These are phyloP conservation scores for Belonocnema kinseyi DNA, from an alignment of 1,140 invertebrate species.

Conservation along the genomic window DNA sequence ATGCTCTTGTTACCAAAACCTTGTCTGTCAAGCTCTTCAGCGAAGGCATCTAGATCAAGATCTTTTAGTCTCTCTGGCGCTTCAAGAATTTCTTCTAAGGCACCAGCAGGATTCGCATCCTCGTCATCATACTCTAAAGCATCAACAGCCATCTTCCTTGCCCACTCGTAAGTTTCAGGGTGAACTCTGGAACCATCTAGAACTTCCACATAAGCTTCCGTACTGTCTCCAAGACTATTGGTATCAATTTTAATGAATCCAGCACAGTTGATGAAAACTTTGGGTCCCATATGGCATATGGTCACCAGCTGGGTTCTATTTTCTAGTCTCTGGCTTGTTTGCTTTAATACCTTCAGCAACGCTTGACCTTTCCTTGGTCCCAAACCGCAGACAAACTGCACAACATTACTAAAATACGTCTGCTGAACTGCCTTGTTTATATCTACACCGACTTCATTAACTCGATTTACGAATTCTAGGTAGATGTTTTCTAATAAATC, in stretches of 20 bases:
- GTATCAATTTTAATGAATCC: conserved; percentile 99
- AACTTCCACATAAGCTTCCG: conserved; percentile 96
- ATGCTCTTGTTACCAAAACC: conserved; percentile 98
- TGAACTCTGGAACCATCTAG: conserved; percentile 98
- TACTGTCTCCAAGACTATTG: conserved; percentile 93
- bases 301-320: conserved; percentile 97
- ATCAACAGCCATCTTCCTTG: conserved; percentile 99
- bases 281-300: conserved; percentile 96
- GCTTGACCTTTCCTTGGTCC: conserved; percentile 96
- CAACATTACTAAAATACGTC: conserved; percentile 88
- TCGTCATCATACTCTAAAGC: conserved; percentile 98
- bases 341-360: conserved; percentile 93
- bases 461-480: conserved; percentile 93
- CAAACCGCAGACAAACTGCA: conserved; percentile 98
- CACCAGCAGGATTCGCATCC: conserved; percentile 95
- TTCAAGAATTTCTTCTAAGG: conserved; percentile 97
- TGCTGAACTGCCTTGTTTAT: conserved; percentile 95
- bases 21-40: conserved; percentile 96
- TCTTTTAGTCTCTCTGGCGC: conserved; percentile 96
- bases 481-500: conserved; percentile 90
- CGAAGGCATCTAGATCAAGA: conserved; percentile 98
- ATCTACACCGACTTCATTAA: conserved; percentile 99
- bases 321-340: conserved; percentile 94
- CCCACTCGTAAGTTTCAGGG: conserved; percentile 99
- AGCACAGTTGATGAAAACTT: conserved; percentile 99